Base-by-base conservation (phyloP, 2,797 vertebrate genomes). In the Microctenopoma lineatum region DNA sequence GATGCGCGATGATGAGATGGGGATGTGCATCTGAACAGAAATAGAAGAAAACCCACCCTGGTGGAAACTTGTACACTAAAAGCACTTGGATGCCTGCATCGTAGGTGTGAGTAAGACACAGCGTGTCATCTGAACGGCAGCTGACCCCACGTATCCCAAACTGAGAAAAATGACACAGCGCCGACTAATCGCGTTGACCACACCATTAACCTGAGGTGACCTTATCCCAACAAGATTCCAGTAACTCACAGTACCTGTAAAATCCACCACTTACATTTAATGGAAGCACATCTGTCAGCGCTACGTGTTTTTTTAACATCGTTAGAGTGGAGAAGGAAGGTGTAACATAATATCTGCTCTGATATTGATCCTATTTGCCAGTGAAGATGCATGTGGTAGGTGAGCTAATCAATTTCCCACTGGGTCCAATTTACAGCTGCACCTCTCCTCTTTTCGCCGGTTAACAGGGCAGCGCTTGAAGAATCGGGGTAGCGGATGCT, bases 321-420 rank as follows among this genome's bases (percentile, higher is more conserved):
- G 73, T 83, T 80, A 80, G 61, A 65, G 59, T 36, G 52, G 13
- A 32, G 38, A 10, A 60, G 63, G 34, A 55, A 50, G n/a, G 52
- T 60, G 55, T 88, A 83, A 89, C 74, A 63, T 50, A 50, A 81
- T 91, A 83, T 66, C 59, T 59, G 54, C 67, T 51, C 63, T 11
- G 65, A 71, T 81, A 87, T 86, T 62, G 90, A 90, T 90, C 77
- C 71, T 46, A 73, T 81, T 59, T 73, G 59, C 21, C n/a, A 7
- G 70, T 41, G 54, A 66, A 62, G 47, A 66, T 56, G 63, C 32
- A 68, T 68, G 77, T 34, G 73, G 74, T 71, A 60, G 77, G 47
- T 2, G 10, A 58, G 47, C 60, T 72, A 60, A 77, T 88, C 85
- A 63, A 82, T 85, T 65, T 75, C 66, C 59, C 68, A 56, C 61